These are phyloP conservation scores for Dipodomys spectabilis DNA, from an alignment of 2,113 vertebrate genomes.

Conservation along the genomic window DNA sequence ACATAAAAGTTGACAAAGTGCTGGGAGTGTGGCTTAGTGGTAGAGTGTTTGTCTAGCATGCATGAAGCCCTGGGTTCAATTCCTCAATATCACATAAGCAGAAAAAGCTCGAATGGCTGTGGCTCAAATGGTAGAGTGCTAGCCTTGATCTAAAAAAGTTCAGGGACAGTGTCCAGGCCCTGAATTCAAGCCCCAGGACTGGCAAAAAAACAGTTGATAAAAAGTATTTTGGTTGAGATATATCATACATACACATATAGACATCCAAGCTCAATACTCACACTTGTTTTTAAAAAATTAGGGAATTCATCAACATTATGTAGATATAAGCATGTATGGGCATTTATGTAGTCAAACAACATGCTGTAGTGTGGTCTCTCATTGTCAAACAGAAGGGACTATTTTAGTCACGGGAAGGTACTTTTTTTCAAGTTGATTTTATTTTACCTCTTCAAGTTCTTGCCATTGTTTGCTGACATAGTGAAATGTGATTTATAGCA, in stretches of 20 bases:
- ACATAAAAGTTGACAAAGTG: not conserved
- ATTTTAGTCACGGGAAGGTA: not conserved
- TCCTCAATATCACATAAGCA: too few relatives aligned
- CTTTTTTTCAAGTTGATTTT: conserved; percentile 49
- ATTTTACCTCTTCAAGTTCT: conserved; percentile 32
- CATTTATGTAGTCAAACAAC: not conserved
- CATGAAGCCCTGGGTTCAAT: too few relatives aligned
- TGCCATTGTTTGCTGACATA: conserved; percentile 46
- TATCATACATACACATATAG: not conserved
- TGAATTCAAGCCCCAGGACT: too few relatives aligned
- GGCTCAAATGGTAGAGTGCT: too few relatives aligned
- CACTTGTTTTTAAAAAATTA: not conserved
- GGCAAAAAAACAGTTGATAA: not conserved
- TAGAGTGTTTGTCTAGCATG: too few relatives aligned
- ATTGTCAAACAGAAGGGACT: not conserved
- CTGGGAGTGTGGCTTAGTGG: too few relatives aligned
- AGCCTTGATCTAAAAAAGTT: too few relatives aligned
- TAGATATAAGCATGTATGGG: not conserved
- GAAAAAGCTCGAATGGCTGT: too few relatives aligned
- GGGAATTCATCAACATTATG: not conserved
- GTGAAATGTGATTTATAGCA: conserved; percentile 55
- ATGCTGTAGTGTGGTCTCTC: not conserved
- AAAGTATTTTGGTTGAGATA: too few relatives aligned
- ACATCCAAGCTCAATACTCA: not conserved
- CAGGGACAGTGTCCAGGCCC: too few relatives aligned